A percentile compares a stretch with the other conserved stretches of the same genome.
phyloP scores from a whole-genome alignment of 2,797 vertebrate genomes.

The Pangasius djambal region DNA sequence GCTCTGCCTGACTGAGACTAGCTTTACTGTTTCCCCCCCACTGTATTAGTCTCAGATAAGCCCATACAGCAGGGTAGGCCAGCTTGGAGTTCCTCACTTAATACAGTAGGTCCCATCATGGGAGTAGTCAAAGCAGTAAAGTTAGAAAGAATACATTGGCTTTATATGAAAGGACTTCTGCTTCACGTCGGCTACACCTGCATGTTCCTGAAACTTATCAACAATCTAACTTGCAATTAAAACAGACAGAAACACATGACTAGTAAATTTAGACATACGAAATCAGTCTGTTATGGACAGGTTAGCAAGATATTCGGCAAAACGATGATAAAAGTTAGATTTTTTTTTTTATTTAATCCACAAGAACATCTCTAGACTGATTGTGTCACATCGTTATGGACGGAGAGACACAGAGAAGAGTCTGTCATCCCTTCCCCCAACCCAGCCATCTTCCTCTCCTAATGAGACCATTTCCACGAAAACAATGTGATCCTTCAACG shows the following conservation, averaged over 20 bases:
- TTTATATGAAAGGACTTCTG: neutral
- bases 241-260: neutral
- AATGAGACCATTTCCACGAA: constrained; percentile 83
- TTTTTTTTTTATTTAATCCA: neutral
- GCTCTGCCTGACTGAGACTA: constrained; percentile 77
- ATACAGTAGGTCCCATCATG: constrained; percentile 80
- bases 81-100: constrained; percentile 79
- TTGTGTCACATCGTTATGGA: constrained; percentile 74
- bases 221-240: neutral
- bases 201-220: neutral
- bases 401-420: constrained; percentile 71
- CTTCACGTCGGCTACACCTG: neutral
- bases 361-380: constrained; percentile 30
- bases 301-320: neutral
- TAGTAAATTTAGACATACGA: neutral
- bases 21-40: constrained; percentile 77
- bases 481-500: constrained; percentile 85
- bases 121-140: constrained; percentile 9
- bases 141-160: neutral
- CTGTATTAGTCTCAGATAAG: constrained; percentile 85
- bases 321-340: neutral
- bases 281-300: neutral
- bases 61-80: constrained; percentile 80
- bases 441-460: constrained; percentile 68
- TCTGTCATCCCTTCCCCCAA: constrained; percentile 68